Conservation (phyloP, 2,888 invertebrate genomes). For the Hoplodrina blanda region DNA sequence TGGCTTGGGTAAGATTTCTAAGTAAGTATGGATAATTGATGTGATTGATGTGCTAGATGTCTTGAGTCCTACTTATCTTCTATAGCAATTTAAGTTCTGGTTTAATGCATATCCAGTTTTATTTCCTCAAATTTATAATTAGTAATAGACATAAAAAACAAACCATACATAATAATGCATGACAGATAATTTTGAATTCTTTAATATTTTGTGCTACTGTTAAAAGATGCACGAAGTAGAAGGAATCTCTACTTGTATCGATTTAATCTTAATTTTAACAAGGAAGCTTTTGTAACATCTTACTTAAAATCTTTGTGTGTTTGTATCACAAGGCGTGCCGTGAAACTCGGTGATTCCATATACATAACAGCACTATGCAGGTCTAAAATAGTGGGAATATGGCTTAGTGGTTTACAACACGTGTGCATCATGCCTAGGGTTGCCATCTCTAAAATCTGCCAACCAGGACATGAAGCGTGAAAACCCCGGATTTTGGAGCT, state of each 20-base stretch:
- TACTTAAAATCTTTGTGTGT: constrained; percentile 61
- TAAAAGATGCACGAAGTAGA: constrained; percentile 46
- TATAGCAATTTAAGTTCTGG: neutral
- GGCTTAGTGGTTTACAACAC: constrained; percentile 48
- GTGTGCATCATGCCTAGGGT: constrained; percentile 43
- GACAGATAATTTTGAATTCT: constrained; percentile 27
- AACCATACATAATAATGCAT: neutral
- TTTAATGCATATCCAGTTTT: neutral
- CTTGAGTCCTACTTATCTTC: neutral
- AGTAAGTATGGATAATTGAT: too few species aligned
- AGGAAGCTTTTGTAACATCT: constrained; percentile 61
- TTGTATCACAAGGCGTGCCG: constrained; percentile 64
- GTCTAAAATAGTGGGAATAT: constrained; percentile 40
- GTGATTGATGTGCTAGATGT: too few species aligned
- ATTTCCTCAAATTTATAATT: neutral
- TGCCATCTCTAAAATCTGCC: too few species aligned
- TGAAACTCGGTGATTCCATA: constrained; percentile 57
- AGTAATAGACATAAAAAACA: neutral
- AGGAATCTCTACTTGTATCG: constrained; percentile 32
- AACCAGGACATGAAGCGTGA: too few species aligned
- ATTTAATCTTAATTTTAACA: constrained; percentile 57
- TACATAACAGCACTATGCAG: constrained; percentile 56
- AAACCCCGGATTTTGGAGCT: too few species aligned
- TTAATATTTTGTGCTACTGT: constrained; percentile 35
- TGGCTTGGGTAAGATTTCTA: too few species aligned